These are phyloP conservation scores for Leptobrachium ailaonicum DNA, from an alignment of 2,113 vertebrate genomes.

Conservation along the genomic window DNA sequence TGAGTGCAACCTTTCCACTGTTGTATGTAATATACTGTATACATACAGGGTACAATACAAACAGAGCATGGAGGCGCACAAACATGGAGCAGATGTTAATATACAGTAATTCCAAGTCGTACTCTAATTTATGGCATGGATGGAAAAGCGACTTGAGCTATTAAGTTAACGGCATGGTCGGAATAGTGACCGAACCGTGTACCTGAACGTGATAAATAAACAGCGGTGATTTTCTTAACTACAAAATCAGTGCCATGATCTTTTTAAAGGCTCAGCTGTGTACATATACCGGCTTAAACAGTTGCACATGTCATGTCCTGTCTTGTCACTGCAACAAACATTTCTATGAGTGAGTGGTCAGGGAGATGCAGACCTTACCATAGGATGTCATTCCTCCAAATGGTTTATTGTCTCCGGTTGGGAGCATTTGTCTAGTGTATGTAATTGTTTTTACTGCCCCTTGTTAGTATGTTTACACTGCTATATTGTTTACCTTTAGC, in stretches of 20 bases:
- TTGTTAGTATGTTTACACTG: constrained; percentile 4
- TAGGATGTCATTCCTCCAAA: neutral
- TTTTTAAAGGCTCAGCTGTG: neutral
- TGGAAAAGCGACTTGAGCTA: too few species aligned
- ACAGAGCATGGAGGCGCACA: too few species aligned
- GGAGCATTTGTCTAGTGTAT: neutral
- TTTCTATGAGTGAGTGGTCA: neutral
- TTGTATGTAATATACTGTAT: too few species aligned
- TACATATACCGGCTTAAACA: neutral
- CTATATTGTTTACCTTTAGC: constrained; percentile 8
- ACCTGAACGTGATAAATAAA: too few species aligned
- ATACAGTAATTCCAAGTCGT: too few species aligned
- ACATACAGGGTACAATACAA: too few species aligned
- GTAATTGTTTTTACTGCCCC: neutral
- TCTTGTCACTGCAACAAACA: neutral
- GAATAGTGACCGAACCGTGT: too few species aligned
- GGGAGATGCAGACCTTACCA: neutral
- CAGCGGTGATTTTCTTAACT: neutral
- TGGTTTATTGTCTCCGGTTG: constrained; percentile 9
- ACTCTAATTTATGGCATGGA: too few species aligned
- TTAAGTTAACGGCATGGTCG: too few species aligned
- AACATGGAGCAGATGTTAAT: too few species aligned
- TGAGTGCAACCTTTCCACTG: too few species aligned
- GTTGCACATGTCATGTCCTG: neutral
- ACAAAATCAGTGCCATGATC: neutral